Evolutionary conservation across 1,140 invertebrate genomes (phyloP).

Genomic region (Helicorthomorpha holstii): DNA sequence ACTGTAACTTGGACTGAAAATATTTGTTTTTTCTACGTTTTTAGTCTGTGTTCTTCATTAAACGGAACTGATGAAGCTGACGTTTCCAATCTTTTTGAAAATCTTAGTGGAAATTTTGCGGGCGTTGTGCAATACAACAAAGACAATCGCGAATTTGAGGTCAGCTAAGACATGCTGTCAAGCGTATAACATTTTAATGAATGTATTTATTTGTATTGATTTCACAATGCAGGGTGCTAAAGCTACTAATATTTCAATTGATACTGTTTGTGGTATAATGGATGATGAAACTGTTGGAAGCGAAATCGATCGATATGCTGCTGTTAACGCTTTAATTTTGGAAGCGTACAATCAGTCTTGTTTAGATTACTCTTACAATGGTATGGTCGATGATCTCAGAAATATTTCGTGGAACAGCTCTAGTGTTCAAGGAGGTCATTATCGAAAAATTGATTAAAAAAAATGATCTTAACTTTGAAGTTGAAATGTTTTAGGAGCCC

Average conservation of each 20-base stretch:
- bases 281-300: conserved; percentile 36
- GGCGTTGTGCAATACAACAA: conserved; percentile 88
- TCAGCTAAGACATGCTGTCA: neutral
- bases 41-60: too few species aligned
- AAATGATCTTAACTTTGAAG: neutral
- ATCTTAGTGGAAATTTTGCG: conserved; percentile 51
- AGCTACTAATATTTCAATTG: conserved; percentile 55
- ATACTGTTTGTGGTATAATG: conserved; percentile 59
- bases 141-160: conserved; percentile 60
- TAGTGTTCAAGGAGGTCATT: neutral
- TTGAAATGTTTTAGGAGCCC: conserved; percentile 15
- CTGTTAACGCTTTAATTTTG: conserved; percentile 52
- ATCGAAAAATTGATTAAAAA: too few species aligned
- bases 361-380: conserved; percentile 62
- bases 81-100: conserved; percentile 59
- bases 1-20: too few species aligned
- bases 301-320: conserved; percentile 48
- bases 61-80: conserved; percentile 48
- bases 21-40: conserved; percentile 13
- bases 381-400: conserved; percentile 52
- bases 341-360: conserved; percentile 50
- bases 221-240: too few species aligned
- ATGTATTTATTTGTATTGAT: neutral
- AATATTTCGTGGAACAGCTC: conserved; percentile 41
- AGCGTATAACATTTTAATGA: neutral